phyloP scores from a whole-genome alignment of 1,140 invertebrate genomes.

The Philotrypesis tridentata region DNA sequence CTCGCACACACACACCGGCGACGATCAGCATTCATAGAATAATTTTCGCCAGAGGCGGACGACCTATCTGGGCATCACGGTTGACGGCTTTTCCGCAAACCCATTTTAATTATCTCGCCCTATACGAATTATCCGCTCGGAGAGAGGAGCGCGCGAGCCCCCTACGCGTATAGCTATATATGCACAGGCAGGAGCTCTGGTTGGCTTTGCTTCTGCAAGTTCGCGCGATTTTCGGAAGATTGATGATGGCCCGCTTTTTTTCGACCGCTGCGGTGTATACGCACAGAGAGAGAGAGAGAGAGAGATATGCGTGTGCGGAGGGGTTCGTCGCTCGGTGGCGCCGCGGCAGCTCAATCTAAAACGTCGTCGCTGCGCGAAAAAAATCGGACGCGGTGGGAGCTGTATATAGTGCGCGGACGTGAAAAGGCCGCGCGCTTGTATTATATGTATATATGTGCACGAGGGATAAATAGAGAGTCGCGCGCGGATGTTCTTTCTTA shows the following conservation, averaged over 20 bases:
- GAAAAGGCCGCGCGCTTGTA: too few species aligned
- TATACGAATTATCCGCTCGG: slow-evolving; percentile 62
- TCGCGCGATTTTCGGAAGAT: slow-evolving; percentile 45
- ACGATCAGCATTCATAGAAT: slow-evolving; percentile 69
- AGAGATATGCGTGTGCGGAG: neutral
- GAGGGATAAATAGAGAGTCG: neutral
- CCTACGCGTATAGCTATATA: neutral
- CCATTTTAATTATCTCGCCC: slow-evolving; percentile 68
- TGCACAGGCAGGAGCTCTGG: neutral
- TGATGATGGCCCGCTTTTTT: slow-evolving; percentile 45
- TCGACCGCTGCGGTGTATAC: neutral
- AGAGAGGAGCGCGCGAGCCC: neutral
- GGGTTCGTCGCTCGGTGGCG: neutral
- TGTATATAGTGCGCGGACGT: neutral
- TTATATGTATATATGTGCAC: too few species aligned
- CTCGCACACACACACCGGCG: neutral
- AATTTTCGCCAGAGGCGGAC: slow-evolving; percentile 57
- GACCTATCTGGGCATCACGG: slow-evolving; percentile 62
- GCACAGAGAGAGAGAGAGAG: too few species aligned
- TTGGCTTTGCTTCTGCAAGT: slow-evolving; percentile 26
- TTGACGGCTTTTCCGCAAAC: slow-evolving; percentile 62
- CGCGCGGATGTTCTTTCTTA: slow-evolving; percentile 10
- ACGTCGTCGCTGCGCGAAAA: slow-evolving; percentile 10
- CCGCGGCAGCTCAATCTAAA: slow-evolving; percentile 5
- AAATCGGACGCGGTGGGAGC: neutral